Evolutionary conservation across 2,113 vertebrate species (phyloP).

Genomic region (Anser brachyrhynchus): DNA sequence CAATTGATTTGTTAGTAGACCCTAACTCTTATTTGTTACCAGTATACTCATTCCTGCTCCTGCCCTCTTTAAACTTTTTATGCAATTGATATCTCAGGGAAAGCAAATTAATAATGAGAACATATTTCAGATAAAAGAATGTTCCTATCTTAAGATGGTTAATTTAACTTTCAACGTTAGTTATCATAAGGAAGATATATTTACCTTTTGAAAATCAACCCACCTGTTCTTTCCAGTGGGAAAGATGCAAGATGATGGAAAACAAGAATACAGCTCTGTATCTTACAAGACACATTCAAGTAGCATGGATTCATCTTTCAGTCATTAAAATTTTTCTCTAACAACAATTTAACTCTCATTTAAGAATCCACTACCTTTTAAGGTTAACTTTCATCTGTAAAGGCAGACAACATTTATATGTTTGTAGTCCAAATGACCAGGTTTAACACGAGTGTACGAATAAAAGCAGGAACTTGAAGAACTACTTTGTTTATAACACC

Average conservation of each 20-base stretch:
- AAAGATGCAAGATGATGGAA: background rate
- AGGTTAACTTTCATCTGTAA: background rate
- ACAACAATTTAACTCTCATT: background rate
- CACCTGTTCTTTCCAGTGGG: background rate
- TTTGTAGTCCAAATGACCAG: background rate
- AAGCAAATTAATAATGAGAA: conserved; percentile 25
- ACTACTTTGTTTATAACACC: background rate
- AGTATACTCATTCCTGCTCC: background rate
- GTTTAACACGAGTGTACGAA: background rate
- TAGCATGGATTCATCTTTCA: background rate
- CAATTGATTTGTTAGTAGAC: background rate
- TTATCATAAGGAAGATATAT: background rate
- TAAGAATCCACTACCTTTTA: background rate
- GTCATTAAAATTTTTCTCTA: background rate
- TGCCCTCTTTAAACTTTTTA: background rate
- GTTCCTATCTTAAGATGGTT: background rate
- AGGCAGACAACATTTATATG: background rate
- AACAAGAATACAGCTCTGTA: background rate
- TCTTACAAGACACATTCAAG: background rate
- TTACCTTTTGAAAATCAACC: background rate
- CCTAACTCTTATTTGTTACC: background rate
- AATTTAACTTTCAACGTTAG: background rate
- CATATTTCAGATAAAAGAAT: background rate
- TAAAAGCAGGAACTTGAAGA: background rate
- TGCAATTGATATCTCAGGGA: background rate